Evolutionary conservation across 2,888 invertebrate genomes (phyloP).

Genomic region (Drosophila niveifrons): DNA sequence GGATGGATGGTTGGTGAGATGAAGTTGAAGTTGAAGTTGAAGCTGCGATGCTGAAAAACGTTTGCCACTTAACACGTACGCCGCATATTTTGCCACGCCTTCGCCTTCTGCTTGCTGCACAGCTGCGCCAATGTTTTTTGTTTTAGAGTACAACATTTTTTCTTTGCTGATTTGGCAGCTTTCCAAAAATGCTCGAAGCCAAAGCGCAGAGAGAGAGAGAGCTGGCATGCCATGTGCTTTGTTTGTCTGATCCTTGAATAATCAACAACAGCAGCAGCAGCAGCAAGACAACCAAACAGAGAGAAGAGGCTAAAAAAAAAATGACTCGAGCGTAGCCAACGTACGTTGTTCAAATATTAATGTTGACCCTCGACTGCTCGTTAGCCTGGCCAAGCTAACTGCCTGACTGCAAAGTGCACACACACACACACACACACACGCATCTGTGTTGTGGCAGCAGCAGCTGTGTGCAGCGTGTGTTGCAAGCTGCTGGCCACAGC

Average conservation of each 20-base stretch:
- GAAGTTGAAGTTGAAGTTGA: background rate
- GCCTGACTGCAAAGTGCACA: background rate
- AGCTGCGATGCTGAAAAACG: slow-evolving; percentile 65
- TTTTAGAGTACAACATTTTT: slow-evolving; percentile 69
- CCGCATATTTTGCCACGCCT: slow-evolving; percentile 78
- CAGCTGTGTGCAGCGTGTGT: slow-evolving; percentile 18
- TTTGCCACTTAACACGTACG: slow-evolving; percentile 80
- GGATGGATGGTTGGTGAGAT: slow-evolving; percentile 39
- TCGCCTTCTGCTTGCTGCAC: background rate
- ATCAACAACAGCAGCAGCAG: slow-evolving; percentile 74
- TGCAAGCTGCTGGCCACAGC: slow-evolving; percentile 24
- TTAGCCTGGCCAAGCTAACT: slow-evolving; percentile 53
- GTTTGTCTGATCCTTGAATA: slow-evolving; percentile 81
- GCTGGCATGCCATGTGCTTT: slow-evolving; percentile 75
- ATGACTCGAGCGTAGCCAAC: slow-evolving; percentile 57
- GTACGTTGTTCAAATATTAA: slow-evolving; percentile 80
- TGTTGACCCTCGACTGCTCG: slow-evolving; percentile 76
- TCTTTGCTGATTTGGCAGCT: slow-evolving; percentile 77
- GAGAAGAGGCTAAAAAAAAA: slow-evolving; percentile 37
- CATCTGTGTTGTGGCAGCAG: slow-evolving; percentile 26
- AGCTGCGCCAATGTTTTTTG: slow-evolving; percentile 34
- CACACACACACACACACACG: slow-evolving; percentile 29
- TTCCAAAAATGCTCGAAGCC: slow-evolving; percentile 19
- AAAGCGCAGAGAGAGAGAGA: background rate
- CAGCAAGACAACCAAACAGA: slow-evolving; percentile 34